Base-by-base conservation (phyloP, 2,888 invertebrate species). In the Operophtera brumata region DNA sequence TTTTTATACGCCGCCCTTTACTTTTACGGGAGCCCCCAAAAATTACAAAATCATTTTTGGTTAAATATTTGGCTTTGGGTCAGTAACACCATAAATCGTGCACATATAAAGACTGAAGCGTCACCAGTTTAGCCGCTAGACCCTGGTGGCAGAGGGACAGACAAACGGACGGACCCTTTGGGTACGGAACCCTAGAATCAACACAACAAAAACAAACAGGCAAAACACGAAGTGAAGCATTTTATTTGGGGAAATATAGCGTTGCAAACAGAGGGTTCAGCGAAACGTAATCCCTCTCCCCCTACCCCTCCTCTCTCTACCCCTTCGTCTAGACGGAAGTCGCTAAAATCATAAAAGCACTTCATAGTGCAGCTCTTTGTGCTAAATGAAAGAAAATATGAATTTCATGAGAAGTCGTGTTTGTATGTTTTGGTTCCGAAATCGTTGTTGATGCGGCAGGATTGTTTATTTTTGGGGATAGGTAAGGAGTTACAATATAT, bases 281-380 rank as follows among this genome's bases (percentile, higher is more conserved):
- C 73, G 66, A 66, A 75, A 73, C 66, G 62, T 65, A 66, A 56
- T 48, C 32, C 39, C 69, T 51, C 61, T 51, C 42, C 54, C 39
- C 69, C 53, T 60, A 50, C 42, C 54, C 45, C 52, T 57, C 57
- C 47, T 35, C 47, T 34, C 11, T 11, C 6, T 13, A 63, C 20
- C 20, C 59, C 53, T 64, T 55, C 66, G 84, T 84, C 80, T 82
- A 80, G 80, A 80, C 80, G 69, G 41, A 66, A 66, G 66, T 66
- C 67, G 69, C 44, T 48, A 57, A 50, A 76, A 73, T 75, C 71
- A 72, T 70, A 66, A 73, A 75, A 77, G 64, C 66, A 65, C 71
- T 62, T 50, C 40, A 49, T 47, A 46, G 46, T 51, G 43, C 41
- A 46, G 25, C 36, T 51, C 57, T 67, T 67, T 70, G 64, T 65